Base-by-base conservation (phyloP, 2,113 vertebrate species). In the Loxodonta africana region DNA sequence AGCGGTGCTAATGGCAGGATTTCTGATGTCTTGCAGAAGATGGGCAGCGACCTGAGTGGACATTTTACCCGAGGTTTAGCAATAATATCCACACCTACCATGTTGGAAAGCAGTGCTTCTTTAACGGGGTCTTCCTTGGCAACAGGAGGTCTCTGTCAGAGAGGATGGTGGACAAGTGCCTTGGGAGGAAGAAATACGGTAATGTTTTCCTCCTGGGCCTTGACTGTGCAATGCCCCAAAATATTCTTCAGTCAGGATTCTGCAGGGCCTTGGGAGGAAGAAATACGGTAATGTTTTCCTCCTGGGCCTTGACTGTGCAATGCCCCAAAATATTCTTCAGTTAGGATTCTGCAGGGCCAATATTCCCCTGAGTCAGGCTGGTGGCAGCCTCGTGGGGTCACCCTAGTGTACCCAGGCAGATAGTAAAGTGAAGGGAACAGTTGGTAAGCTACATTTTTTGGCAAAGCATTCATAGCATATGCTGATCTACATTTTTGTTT, bases 21-120 rank as follows among this genome's bases (percentile, higher is more conserved):
- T 89, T 98, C 67, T 88, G 71, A 60, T 97, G 28, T 97, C 63
- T 97, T 98, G 62, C 96, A 97, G 96, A 83, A 83, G 97, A 98
- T n/a, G 97, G 97, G 30, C 97, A 97, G 41, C 95, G 69, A 53
- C 97, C 97, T 4, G 98, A 98, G 83, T 98, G 98, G 98, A 96
- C 97, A 3, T 98, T 98, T 96, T 98, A 98, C 60, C 98, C 98
- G 0, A 80, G 98, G 62, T 46, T 95, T 51, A 97, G 97, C 88
- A 94, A 84, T 84, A 96, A 81, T 18, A 37, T 98, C 85, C 98
- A 98, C 90, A 98, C 97, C 84, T 98, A 98, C 85, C 97, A 97
- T 0, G 63, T 95, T 11, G 98, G 98, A 65, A 98, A 98, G 83
- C 97, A 97, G 92, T 98, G 98, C 51, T 65, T 95, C 92, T 98